A percentile compares a stretch with the other conserved stretches of the same genome.
Evolutionary conservation across 2,797 vertebrate species (phyloP).

Genomic region (Siniperca scherzeri): DNA sequence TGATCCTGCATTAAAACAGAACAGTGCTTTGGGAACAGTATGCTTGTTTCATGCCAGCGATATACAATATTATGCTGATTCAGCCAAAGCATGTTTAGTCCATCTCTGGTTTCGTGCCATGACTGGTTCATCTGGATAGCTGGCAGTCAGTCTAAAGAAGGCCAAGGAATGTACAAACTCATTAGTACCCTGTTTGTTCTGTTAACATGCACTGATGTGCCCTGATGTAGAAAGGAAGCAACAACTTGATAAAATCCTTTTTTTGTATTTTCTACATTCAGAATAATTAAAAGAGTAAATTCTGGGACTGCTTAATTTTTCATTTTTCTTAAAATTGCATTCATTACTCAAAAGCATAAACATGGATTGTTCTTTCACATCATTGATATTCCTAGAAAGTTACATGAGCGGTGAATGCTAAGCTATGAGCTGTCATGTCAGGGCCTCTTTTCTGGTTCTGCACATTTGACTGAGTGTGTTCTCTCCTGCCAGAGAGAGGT

Average conservation of each 20-base stretch:
- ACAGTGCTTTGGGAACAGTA: conserved; percentile 31
- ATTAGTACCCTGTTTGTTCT: conserved; percentile 35
- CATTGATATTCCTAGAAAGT: conserved; percentile 14
- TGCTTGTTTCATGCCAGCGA: conserved; percentile 48
- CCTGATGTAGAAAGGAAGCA: conserved; percentile 19
- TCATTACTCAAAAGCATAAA: background rate
- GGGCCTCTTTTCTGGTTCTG: conserved; percentile 58
- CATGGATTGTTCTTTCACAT: background rate
- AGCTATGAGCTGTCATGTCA: conserved; percentile 37
- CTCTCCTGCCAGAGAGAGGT: conserved; percentile 96
- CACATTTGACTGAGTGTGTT: conserved; percentile 91
- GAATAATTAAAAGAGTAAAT: background rate
- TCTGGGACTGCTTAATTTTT: background rate
- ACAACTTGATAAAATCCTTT: conserved; percentile 1
- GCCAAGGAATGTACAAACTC: conserved; percentile 45
- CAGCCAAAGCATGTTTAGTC: conserved; percentile 33
- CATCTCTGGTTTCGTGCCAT: conserved; percentile 43
- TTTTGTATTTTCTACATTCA: background rate
- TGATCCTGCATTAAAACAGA: conserved; percentile 23
- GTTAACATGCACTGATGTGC: conserved; percentile 20
- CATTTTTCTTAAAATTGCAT: too few relatives aligned
- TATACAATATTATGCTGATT: conserved; percentile 48
- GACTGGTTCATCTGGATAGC: conserved; percentile 41
- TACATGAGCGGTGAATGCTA: conserved; percentile 9
- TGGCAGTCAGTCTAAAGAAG: conserved; percentile 48